Evolutionary conservation across 2,113 vertebrate genomes (phyloP).

Genomic region (Poeciliopsis retropinna): DNA sequence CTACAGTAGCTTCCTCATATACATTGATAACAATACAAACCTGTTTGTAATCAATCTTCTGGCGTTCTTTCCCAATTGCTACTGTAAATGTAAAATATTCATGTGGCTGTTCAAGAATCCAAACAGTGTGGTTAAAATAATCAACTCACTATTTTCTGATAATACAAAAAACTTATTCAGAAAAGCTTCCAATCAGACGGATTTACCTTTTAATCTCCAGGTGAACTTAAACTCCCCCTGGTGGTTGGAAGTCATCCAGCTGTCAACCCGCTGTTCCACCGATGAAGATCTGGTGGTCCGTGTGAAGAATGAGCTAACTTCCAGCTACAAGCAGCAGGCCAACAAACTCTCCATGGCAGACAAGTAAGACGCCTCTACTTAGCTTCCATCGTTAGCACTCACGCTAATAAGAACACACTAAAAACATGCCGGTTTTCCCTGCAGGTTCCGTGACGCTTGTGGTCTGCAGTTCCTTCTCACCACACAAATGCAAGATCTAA

Average conservation of each 20-base stretch:
- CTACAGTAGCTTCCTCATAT: no score
- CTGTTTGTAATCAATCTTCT: no score
- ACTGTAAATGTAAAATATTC: no score
- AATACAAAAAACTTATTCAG: background rate
- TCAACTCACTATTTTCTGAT: background rate
- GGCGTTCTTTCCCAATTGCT: no score
- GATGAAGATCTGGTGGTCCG: conserved; percentile 93
- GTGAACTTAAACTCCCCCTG: conserved; percentile 87
- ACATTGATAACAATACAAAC: no score
- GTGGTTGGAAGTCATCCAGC: conserved; percentile 95
- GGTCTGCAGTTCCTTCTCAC: conserved; percentile 93
- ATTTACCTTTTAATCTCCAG: conserved; percentile 40
- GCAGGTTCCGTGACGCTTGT: conserved; percentile 90
- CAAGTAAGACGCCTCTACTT: conserved; percentile 80
- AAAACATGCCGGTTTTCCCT: background rate
- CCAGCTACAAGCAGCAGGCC: conserved; percentile 92
- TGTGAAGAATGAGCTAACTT: conserved; percentile 92
- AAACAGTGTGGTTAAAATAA: no score
- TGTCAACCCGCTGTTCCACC: conserved; percentile 84
- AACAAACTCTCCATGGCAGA: conserved; percentile 94
- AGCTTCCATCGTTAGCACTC: background rate
- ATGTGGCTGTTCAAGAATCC: no score
- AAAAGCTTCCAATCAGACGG: background rate
- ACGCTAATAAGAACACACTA: background rate
- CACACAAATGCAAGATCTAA: conserved; percentile 90